Base-by-base conservation (phyloP, 2,113 vertebrate genomes). In the Octodon degus region DNA sequence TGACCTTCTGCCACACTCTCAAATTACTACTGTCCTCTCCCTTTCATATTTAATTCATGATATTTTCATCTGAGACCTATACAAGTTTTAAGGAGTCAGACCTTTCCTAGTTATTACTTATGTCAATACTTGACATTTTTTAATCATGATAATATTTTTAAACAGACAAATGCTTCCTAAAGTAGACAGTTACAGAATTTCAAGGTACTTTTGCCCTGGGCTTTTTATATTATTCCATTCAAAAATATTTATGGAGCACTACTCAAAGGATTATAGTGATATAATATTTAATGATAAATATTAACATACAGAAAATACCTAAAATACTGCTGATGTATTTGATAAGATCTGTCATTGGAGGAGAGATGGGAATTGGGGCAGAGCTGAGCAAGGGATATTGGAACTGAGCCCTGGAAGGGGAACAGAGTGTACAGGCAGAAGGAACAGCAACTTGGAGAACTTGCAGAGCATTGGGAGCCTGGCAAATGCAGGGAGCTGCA, bases 191-290 rank as follows among this genome's bases (percentile, higher is more conserved):
- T 89, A 13, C 5, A 65, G 68, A 85, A 76, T 76, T 47, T 92
- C 55, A 76, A 65, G 43, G 24, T 65, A 53, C 32, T 32, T 7
- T 83, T 62, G 3, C 32, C 67, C 25, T 60, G 58, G 9, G 20
- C 8, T 65, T 90, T 94, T 90, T 62, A 43, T 87, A n/a, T 58
- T 40, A 81, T 22, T 67, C 6, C 11, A 30, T 91, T 91, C 89
- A 77, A 94, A 94, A 83, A 79, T 86, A 70, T 92, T 85, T 63
- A 24, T 87, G 43, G 16, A n/a, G 13, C 24, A 84, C 50, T 77
- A 74, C 34, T 72, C 80, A 68, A 34, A n/a, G 4, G 20, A 37
- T 93, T 89, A 40, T 50, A 83, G 19, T 79, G 43, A 43, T 43
- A 43, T 43, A 43, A 43, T 43, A 43, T 43, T 43, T 43, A 55